These are phyloP conservation scores for Yponomeuta cagnagella DNA, from an alignment of 2,888 invertebrate species.

Conservation along the genomic window DNA sequence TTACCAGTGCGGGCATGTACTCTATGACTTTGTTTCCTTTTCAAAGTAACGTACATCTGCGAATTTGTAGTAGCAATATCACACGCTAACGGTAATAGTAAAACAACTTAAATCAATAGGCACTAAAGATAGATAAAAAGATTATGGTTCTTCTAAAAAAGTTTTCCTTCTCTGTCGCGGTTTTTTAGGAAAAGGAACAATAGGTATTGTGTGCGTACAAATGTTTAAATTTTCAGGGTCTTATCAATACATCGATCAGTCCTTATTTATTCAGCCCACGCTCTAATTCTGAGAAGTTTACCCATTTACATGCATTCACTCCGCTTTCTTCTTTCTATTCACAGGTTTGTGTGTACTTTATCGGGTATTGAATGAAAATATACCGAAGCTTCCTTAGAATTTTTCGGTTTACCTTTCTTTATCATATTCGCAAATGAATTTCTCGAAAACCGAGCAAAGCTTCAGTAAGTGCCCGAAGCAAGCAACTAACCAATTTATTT, in stretches of 20 bases:
- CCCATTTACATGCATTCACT: conserved; percentile 62
- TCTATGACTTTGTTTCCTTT: too few relatives aligned
- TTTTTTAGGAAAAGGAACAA: too few relatives aligned
- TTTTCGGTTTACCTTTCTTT: conserved; percentile 23
- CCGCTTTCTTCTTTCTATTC: conserved; percentile 44
- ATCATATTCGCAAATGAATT: not conserved
- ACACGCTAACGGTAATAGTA: too few relatives aligned
- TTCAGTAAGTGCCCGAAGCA: not conserved
- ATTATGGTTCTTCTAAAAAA: too few relatives aligned
- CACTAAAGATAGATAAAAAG: too few relatives aligned
- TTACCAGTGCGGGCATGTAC: too few relatives aligned
- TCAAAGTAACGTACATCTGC: too few relatives aligned
- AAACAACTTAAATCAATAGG: too few relatives aligned
- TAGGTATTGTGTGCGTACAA: conserved; percentile 22
- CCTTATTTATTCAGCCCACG: conserved; percentile 66
- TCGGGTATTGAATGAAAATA: conserved; percentile 49
- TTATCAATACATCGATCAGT: conserved; percentile 67
- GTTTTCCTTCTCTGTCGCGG: too few relatives aligned
- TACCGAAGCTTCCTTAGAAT: conserved; percentile 29
- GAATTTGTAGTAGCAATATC: too few relatives aligned
- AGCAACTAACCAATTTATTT: not conserved
- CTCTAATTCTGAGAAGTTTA: conserved; percentile 57
- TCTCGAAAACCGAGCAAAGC: too few relatives aligned
- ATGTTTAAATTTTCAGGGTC: conserved; percentile 50
- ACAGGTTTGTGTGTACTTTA: conserved; percentile 52